Evolutionary conservation across 2,797 vertebrate genomes (phyloP).

Genomic region (Adrianichthys oophorus): DNA sequence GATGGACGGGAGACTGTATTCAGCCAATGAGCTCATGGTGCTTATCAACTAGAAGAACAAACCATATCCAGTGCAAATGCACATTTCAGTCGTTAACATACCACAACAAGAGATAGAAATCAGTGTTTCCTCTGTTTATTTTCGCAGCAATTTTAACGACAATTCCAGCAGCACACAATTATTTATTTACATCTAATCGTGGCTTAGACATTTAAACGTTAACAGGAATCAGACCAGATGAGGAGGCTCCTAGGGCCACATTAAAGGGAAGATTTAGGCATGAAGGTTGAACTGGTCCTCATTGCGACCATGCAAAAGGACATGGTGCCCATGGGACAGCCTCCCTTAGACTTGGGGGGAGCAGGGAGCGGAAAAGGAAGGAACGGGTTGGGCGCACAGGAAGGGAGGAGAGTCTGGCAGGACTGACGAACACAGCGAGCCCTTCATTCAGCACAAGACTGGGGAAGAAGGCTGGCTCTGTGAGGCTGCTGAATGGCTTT

Average conservation of each 20-base stretch:
- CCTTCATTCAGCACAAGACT: constrained; percentile 85
- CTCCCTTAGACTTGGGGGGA: constrained; percentile 31
- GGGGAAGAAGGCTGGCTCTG: constrained; percentile 92
- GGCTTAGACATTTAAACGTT: constrained; percentile 10
- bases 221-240: background rate
- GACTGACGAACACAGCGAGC: constrained; percentile 80
- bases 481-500: constrained; percentile 82
- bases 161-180: background rate
- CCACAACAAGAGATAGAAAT: constrained; percentile 46
- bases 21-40: constrained; percentile 96
- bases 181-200: constrained; percentile 8
- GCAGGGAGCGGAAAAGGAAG: constrained; percentile 77
- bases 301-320: constrained; percentile 15
- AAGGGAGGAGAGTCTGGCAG: constrained; percentile 87
- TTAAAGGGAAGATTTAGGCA: constrained; percentile 1
- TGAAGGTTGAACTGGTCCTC: constrained; percentile 22
- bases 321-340: constrained; percentile 52
- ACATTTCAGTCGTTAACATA: constrained; percentile 50
- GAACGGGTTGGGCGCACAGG: constrained; percentile 86
- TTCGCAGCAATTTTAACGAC: constrained; percentile 22
- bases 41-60: constrained; percentile 85
- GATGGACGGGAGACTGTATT: constrained; percentile 96
- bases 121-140: constrained; percentile 61
- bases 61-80: constrained; percentile 35
- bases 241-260: constrained; percentile 9